A percentile compares a stretch with the other conserved stretches of the same genome.
Conservation (phyloP, 2,113 vertebrate species). For the Caloenas nicobarica region DNA sequence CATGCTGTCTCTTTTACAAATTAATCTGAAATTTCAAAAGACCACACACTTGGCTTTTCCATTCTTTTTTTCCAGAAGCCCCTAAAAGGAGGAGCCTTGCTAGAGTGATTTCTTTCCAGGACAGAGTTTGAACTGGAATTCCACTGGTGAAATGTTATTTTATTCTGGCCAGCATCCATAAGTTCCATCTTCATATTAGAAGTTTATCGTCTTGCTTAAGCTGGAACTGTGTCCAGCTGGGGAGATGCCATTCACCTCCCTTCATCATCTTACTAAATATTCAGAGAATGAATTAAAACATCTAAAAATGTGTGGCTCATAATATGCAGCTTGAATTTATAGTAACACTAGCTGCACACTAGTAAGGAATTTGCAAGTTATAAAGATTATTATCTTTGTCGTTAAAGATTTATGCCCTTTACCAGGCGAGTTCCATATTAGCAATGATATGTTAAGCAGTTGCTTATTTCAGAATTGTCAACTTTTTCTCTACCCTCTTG, state of each 20-base stretch:
- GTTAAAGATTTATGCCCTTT: slow-evolving; percentile 64
- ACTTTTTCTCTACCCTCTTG: background rate
- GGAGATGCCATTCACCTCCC: slow-evolving; percentile 55
- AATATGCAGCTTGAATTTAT: slow-evolving; percentile 71
- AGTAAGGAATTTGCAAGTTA: slow-evolving; percentile 74
- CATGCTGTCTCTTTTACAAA: slow-evolving; percentile 63
- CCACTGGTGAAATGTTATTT: slow-evolving; percentile 67
- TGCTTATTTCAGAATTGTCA: slow-evolving; percentile 47
- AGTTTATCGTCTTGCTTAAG: slow-evolving; percentile 73
- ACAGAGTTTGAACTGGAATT: slow-evolving; percentile 71
- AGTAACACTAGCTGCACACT: slow-evolving; percentile 65
- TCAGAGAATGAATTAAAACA: slow-evolving; percentile 72
- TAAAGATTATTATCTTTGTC: slow-evolving; percentile 70
- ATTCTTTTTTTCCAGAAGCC: slow-evolving; percentile 66
- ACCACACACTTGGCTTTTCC: slow-evolving; percentile 75
- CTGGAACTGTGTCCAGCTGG: slow-evolving; percentile 70
- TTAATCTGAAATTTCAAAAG: slow-evolving; percentile 72
- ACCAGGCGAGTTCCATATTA: slow-evolving; percentile 39
- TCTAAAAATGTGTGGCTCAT: slow-evolving; percentile 62
- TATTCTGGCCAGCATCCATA: slow-evolving; percentile 72
- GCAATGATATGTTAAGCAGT: slow-evolving; percentile 35
- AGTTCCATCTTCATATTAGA: slow-evolving; percentile 80
- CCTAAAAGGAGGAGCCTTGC: slow-evolving; percentile 55
- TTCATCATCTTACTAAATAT: slow-evolving; percentile 68
- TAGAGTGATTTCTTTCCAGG: slow-evolving; percentile 70